Conservation (phyloP, 1,140 invertebrate genomes). For the Musca domestica region DNA sequence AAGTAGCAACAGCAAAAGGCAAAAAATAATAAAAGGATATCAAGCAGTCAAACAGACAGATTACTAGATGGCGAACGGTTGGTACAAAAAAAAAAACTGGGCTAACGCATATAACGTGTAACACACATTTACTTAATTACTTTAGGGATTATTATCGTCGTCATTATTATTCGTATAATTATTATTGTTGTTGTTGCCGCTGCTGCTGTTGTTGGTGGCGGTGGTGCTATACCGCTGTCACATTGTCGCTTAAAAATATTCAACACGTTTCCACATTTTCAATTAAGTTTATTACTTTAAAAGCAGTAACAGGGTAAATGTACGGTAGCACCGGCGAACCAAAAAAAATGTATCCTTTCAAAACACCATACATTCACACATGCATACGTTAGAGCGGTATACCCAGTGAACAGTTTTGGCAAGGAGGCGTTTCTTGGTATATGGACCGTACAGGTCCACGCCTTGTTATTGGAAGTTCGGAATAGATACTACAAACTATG, state of each 20-base stretch:
- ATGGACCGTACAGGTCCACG: no score
- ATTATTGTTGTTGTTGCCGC: neutral
- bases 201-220: neutral
- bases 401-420: no score
- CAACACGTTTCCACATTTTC: constrained; percentile 20
- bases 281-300: constrained; percentile 22
- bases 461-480: no score
- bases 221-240: neutral
- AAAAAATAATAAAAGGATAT: no score
- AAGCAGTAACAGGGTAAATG: neutral
- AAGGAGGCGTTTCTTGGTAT: no score
- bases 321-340: neutral
- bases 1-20: no score
- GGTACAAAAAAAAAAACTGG: neutral
- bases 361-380: no score
- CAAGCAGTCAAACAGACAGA: no score
- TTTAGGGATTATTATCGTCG: constrained; percentile 19
- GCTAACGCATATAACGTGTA: constrained; percentile 8
- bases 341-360: no score
- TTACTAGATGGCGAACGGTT: no score
- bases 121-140: constrained; percentile 16
- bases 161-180: constrained; percentile 16
- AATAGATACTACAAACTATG: no score
- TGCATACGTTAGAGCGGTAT: no score
- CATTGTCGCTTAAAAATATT: constrained; percentile 14